A percentile compares a stretch with the other conserved stretches of the same genome.
phyloP scores from a whole-genome alignment of 2,888 invertebrate species.

The Pelosia muscerda region DNA sequence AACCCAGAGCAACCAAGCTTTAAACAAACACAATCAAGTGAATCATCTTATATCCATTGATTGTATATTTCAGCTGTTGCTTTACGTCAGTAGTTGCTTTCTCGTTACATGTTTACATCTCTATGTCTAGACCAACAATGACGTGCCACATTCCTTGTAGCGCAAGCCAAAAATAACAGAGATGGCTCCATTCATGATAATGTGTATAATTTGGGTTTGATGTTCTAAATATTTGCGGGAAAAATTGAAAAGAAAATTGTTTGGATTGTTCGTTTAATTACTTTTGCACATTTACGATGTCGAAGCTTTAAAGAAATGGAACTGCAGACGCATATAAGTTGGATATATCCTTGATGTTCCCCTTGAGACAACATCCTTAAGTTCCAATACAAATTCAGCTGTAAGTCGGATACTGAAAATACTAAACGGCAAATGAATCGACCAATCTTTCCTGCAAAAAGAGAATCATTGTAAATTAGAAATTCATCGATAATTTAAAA shows the following conservation, averaged over 20 bases:
- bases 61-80: slow-evolving; percentile 38
- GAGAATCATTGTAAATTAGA: too few species aligned
- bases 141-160: slow-evolving; percentile 39
- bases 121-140: slow-evolving; percentile 44
- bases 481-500: too few species aligned
- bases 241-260: slow-evolving; percentile 2
- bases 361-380: too few species aligned
- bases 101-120: slow-evolving; percentile 25
- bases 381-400: too few species aligned
- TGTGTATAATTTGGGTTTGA: slow-evolving; percentile 24
- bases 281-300: neutral
- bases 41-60: slow-evolving; percentile 37
- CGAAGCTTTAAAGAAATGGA: neutral
- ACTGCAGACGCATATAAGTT: neutral
- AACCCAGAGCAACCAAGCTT: neutral
- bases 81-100: slow-evolving; percentile 35
- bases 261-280: neutral
- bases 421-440: too few species aligned
- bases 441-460: too few species aligned
- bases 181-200: slow-evolving; percentile 45
- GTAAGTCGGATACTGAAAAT: too few species aligned
- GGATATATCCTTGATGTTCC: too few species aligned
- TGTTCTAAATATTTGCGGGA: slow-evolving; percentile 1
- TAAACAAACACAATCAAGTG: slow-evolving; percentile 21
- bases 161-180: slow-evolving; percentile 44